Evolutionary conservation across 92 coral and sea anemone genomes (phyloP).

Genomic region (Zoanthus gigantus): DNA sequence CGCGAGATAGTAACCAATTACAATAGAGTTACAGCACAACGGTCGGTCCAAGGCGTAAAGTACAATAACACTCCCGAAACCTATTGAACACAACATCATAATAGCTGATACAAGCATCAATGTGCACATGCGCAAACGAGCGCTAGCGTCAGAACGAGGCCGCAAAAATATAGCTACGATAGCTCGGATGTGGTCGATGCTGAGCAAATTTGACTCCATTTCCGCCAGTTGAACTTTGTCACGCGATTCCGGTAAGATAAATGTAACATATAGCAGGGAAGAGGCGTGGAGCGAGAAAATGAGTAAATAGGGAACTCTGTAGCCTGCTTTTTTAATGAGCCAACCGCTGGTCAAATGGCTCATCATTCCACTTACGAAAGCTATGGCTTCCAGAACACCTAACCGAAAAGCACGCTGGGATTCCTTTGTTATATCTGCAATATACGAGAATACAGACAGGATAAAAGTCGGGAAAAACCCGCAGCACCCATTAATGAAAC

Average conservation of each 20-base stretch:
- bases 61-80: conserved; percentile 95
- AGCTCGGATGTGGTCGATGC: conserved; percentile 80
- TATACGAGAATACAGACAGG: conserved; percentile 90
- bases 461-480: conserved; percentile 97
- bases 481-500: conserved; percentile 87
- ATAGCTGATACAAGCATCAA: conserved; percentile 88
- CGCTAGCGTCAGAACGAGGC: conserved; percentile 71
- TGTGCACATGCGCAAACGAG: conserved; percentile 79
- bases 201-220: conserved; percentile 66
- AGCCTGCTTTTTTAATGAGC: conserved; percentile 86
- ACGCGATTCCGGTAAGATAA: conserved; percentile 91
- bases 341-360: conserved; percentile 97
- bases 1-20: conserved; percentile 95
- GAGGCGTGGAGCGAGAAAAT: conserved; percentile 79
- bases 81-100: conserved; percentile 95
- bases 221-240: conserved; percentile 62
- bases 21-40: conserved; percentile 88
- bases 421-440: conserved; percentile 92
- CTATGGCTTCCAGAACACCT: conserved; percentile 91
- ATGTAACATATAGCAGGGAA: conserved; percentile 87
- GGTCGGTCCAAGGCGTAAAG: conserved; percentile 94
- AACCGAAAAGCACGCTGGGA: conserved; percentile 98
- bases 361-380: conserved; percentile 94
- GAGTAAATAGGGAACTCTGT: conserved; percentile 86
- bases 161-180: conserved; percentile 76